Base-by-base conservation (phyloP, 2,888 invertebrate genomes). In the Himalopsyche tibetana region DNA sequence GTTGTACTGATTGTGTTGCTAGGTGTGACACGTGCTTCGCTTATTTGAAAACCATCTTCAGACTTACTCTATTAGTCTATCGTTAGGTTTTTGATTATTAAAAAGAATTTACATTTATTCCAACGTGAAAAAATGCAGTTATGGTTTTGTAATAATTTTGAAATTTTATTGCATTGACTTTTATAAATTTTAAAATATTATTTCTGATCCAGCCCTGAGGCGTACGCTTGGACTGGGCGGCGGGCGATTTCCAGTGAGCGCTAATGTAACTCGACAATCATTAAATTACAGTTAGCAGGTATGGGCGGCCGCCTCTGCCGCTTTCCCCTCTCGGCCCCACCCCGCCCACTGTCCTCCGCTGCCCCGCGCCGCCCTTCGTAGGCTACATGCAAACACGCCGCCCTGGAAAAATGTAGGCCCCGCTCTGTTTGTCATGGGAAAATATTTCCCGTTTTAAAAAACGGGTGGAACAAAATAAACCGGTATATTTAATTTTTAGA, bases 251-350 rank as follows among this genome's bases (percentile, higher is more conserved):
- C 19, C 28, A 45, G 81, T 63, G 55, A 63, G 42, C 79, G 63
- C 74, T 83, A 82, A 82, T 84, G 86, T 84, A 84, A 88, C 88
- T 80, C 84, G 69, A 63, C 85, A 69, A 84, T 86, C 88, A 87
- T 88, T 86, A 88, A 88, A 88, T 88, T 88, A 88, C 88, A 88
- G 87, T 88, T 88, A 87, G 87, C 80, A 83, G 84, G 79, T 84
- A 83, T 85, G 83, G 85, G 85, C 63, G 88, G 82, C 81, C 80
- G 63, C 82, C 82, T 82, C 55, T 42, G 38, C 55, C 81, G 15
- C 45, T 51, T n/a, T 36, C 83, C 85, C 83, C 40, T 28, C 19
- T 40, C 80, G 19, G 19, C 82, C 81, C 79, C 82, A 51, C 51
- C 63, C 42, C n/a, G 36, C 82, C 84, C 82, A 17, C 45, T 74